Conservation (phyloP, 2,113 vertebrate species). For the Ctenodactylus gundi region DNA sequence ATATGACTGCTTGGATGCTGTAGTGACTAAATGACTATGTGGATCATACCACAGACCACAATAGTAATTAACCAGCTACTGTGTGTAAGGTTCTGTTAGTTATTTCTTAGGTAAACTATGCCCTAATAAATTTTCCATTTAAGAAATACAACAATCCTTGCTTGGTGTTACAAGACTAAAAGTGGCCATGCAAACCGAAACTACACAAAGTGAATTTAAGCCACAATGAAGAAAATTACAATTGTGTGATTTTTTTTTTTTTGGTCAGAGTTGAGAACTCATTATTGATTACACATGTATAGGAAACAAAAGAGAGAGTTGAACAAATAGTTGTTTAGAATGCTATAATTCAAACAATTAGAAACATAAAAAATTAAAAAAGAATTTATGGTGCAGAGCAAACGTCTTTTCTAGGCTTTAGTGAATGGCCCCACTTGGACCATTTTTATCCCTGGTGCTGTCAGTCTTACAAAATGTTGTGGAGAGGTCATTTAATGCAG, state of each 20-base stretch:
- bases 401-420: background rate
- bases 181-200: background rate
- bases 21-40: background rate
- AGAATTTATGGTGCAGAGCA: background rate
- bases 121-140: background rate
- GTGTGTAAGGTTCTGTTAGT: background rate
- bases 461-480: background rate
- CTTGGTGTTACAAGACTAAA: background rate
- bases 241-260: background rate
- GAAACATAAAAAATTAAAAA: background rate
- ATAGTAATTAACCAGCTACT: background rate
- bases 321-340: background rate
- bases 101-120: background rate
- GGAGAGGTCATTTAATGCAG: background rate
- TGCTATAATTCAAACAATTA: background rate
- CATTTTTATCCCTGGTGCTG: background rate
- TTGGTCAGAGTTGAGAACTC: background rate
- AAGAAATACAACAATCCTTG: background rate
- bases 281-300: background rate
- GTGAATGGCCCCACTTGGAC: background rate
- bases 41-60: background rate
- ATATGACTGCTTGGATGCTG: background rate
- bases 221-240: background rate
- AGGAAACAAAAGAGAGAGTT: slow-evolving; percentile 9
- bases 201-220: background rate